phyloP scores from a whole-genome alignment of 1,140 invertebrate species.

The Lysiphlebus fabarum region DNA sequence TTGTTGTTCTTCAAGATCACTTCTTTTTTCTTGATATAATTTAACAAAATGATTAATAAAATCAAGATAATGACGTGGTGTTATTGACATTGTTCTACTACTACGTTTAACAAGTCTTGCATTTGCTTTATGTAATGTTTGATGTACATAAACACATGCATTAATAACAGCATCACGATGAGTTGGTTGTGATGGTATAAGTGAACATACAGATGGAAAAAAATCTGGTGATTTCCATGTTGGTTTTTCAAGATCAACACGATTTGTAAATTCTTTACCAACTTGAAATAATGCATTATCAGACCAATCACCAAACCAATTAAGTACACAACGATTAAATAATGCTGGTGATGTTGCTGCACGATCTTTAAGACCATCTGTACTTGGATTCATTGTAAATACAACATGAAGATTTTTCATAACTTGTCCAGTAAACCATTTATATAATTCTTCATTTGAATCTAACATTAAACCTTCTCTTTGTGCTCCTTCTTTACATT shows the following conservation, averaged over 20 bases:
- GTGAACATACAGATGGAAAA: conserved; percentile 81
- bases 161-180: conserved; percentile 96
- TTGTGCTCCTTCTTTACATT: conserved; percentile 98
- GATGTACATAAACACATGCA: conserved; percentile 97
- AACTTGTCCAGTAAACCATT: conserved; percentile 97
- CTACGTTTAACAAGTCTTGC: conserved; percentile 84
- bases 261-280: conserved; percentile 82
- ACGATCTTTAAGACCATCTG: conserved; percentile 95
- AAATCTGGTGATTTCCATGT: conserved; percentile 82
- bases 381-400: conserved; percentile 99
- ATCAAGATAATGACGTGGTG: conserved; percentile 97
- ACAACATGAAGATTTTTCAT: conserved; percentile 99
- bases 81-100: conserved; percentile 94
- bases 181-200: conserved; percentile 70
- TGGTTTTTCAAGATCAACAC: conserved; percentile 77
- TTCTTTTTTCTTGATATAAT: conserved; percentile 95
- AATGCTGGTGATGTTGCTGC: conserved; percentile 98
- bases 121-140: conserved; percentile 94
- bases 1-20: conserved; percentile 97
- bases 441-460: conserved; percentile 97
- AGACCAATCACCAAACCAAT: conserved; percentile 99
- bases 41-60: conserved; percentile 99
- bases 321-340: conserved; percentile 98
- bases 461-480: conserved; percentile 97
- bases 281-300: conserved; percentile 95